Evolutionary conservation across 2,888 invertebrate genomes (phyloP).

Genomic region (Escarpia spicata): DNA sequence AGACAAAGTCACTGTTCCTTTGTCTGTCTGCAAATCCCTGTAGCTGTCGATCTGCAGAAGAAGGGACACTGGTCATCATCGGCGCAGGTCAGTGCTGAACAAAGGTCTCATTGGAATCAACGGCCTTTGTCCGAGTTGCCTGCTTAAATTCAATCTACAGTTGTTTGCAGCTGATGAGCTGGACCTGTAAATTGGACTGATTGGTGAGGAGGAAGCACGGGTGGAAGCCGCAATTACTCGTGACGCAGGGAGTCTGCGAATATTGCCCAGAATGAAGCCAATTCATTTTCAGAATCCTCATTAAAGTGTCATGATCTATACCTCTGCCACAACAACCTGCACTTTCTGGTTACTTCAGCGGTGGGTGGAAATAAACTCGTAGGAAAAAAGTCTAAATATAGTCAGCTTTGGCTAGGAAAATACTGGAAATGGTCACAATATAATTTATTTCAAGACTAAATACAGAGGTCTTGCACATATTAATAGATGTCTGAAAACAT

Average conservation of each 20-base stretch:
- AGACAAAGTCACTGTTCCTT: neutral
- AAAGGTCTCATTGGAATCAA: neutral
- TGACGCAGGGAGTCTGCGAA: neutral
- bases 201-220: neutral
- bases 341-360: neutral
- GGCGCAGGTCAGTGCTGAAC: neutral
- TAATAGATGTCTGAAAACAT: too few species aligned
- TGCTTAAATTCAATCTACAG: conserved; percentile 1
- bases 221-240: neutral
- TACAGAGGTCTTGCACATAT: too few species aligned
- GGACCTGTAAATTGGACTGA: conserved; percentile 10
- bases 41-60: neutral
- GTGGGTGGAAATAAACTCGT: too few species aligned
- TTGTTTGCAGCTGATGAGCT: neutral
- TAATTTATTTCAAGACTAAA: too few species aligned
- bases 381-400: too few species aligned
- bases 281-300: neutral
- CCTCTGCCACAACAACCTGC: neutral
- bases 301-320: neutral
- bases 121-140: neutral
- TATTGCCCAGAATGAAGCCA: neutral
- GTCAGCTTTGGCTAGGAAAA: too few species aligned
- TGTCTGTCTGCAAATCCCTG: neutral
- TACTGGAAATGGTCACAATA: too few species aligned
- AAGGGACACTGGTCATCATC: neutral